These are phyloP conservation scores for Gymnosoma rotundatum DNA, from an alignment of 2,888 invertebrate species.

Conservation along the genomic window DNA sequence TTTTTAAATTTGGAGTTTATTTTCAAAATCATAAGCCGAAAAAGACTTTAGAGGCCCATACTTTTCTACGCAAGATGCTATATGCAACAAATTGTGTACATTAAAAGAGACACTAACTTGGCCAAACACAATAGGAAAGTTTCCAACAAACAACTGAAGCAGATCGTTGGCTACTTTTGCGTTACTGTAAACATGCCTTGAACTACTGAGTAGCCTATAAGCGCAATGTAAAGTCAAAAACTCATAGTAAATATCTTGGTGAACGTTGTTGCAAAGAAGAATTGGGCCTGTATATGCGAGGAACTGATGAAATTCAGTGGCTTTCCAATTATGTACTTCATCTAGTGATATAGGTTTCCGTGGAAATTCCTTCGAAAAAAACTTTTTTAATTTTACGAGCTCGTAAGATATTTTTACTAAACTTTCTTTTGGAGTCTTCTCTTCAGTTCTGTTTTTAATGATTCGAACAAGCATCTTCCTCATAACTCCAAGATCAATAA, in stretches of 20 bases:
- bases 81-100: constrained; percentile 43
- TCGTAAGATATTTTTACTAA: too few relatives aligned
- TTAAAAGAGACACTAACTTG: background rate
- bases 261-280: constrained; percentile 38
- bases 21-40: background rate
- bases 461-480: constrained; percentile 38
- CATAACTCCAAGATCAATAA: constrained; percentile 50
- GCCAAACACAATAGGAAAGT: constrained; percentile 3
- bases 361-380: too few relatives aligned
- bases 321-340: too few relatives aligned
- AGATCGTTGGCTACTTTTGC: background rate
- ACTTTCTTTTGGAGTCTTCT: background rate
- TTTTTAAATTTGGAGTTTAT: constrained; percentile 38
- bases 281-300: constrained; percentile 54
- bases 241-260: constrained; percentile 43
- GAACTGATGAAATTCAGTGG: constrained; percentile 65
- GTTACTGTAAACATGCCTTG: constrained; percentile 17
- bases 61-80: constrained; percentile 26
- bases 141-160: constrained; percentile 39
- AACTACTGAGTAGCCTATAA: constrained; percentile 12
- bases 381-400: too few relatives aligned
- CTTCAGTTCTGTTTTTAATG: background rate
- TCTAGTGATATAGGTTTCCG: too few relatives aligned
- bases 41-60: constrained; percentile 3
- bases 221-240: constrained; percentile 12